phyloP scores from a whole-genome alignment of 2,888 invertebrate genomes.

The Athrips mouffetella region DNA sequence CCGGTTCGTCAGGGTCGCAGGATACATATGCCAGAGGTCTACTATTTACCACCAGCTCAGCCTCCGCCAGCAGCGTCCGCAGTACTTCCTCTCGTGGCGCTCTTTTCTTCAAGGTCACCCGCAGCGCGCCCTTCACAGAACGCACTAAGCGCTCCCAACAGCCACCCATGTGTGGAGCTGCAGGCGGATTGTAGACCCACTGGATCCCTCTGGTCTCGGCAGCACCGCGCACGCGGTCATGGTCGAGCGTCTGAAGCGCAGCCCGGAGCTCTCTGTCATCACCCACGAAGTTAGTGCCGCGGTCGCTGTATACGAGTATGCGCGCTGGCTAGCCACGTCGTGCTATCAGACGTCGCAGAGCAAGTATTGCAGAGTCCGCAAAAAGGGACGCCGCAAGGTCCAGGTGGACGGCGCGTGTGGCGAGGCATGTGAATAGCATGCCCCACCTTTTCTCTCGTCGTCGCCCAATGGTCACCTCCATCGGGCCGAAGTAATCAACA shows the following conservation, averaged over 20 bases:
- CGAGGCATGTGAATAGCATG: not conserved
- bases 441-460: slow-evolving; percentile 1
- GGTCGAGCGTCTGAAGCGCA: not conserved
- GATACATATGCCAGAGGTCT: not conserved
- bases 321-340: not conserved
- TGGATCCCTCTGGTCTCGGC: not conserved
- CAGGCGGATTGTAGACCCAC: not conserved
- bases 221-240: too few species aligned
- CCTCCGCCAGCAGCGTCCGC: not conserved
- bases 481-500: not conserved
- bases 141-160: not conserved
- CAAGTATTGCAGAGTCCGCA: not conserved
- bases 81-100: not conserved
- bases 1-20: not conserved
- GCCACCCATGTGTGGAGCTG: not conserved
- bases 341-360: not conserved
- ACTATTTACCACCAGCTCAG: not conserved
- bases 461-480: not conserved
- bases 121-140: not conserved
- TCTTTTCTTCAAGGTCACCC: not conserved
- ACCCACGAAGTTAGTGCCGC: not conserved
- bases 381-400: not conserved
- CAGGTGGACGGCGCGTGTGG: not conserved
- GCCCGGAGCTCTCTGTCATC: not conserved
- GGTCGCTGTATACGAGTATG: not conserved